These are phyloP conservation scores for Mergus octosetaceus DNA, from an alignment of 2,797 vertebrate species.

Conservation along the genomic window DNA sequence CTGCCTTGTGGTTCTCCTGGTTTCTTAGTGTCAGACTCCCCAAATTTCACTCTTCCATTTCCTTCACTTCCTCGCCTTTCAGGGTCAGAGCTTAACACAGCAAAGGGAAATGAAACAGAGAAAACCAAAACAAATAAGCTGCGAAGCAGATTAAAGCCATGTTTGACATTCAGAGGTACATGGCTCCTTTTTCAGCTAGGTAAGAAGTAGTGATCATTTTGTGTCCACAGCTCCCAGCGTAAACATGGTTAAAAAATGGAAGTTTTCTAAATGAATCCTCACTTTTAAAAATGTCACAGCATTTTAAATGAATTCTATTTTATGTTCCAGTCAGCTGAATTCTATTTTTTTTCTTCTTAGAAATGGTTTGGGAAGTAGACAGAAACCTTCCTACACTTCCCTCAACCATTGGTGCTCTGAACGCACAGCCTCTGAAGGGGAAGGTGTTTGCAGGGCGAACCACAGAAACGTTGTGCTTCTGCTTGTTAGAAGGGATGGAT, in stretches of 20 bases:
- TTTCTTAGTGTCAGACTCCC: slow-evolving; percentile 18
- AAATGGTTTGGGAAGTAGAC: background rate
- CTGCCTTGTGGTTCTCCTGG: background rate
- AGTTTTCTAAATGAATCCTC: background rate
- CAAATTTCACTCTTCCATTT: slow-evolving; percentile 58
- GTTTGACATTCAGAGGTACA: slow-evolving; percentile 6
- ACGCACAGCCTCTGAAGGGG: background rate
- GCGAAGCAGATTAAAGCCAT: slow-evolving; percentile 34
- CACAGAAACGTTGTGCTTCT: background rate
- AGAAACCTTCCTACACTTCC: background rate
- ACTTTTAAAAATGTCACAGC: background rate
- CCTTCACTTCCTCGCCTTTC: slow-evolving; percentile 64
- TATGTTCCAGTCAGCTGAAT: background rate
- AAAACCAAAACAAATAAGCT: slow-evolving; percentile 57
- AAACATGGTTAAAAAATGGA: background rate
- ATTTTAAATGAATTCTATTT: background rate
- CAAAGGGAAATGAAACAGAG: slow-evolving; percentile 67
- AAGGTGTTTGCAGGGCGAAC: background rate
- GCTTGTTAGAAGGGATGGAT: background rate
- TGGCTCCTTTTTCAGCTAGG: slow-evolving; percentile 3
- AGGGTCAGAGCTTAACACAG: slow-evolving; percentile 43
- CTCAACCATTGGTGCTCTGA: background rate
- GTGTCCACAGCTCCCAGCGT: background rate
- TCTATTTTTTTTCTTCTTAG: background rate
- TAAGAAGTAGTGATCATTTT: background rate